These are phyloP conservation scores for Escarpia spicata DNA, from an alignment of 2,888 invertebrate species.

Conservation along the genomic window DNA sequence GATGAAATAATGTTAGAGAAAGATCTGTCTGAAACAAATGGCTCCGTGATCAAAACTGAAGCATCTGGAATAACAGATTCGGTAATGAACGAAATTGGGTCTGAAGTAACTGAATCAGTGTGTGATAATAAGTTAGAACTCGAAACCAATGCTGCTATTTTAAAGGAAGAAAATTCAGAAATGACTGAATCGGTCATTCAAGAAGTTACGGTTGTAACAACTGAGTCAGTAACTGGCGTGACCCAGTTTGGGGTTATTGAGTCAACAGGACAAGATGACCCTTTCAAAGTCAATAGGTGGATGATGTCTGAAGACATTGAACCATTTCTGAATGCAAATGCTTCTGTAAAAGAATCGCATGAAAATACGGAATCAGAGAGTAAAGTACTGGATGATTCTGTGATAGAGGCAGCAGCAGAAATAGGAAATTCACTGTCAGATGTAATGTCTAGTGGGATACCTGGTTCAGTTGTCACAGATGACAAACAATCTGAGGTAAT, in stretches of 20 bases:
- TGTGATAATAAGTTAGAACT: background rate
- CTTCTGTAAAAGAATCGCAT: background rate
- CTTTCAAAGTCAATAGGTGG: background rate
- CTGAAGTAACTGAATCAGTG: background rate
- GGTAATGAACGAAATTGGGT: background rate
- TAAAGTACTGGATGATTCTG: background rate
- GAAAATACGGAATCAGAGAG: background rate
- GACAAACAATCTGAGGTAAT: too few relatives aligned
- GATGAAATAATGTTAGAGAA: background rate
- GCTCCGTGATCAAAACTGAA: background rate
- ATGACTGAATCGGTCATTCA: background rate
- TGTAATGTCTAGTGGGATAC: background rate
- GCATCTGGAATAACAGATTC: background rate
- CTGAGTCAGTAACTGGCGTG: background rate
- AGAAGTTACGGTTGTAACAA: background rate
- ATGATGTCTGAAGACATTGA: conserved; percentile 11
- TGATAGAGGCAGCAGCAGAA: background rate
- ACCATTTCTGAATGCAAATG: background rate
- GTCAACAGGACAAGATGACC: background rate
- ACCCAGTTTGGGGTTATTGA: background rate
- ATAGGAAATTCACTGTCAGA: background rate
- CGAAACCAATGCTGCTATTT: background rate
- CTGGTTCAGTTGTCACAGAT: background rate
- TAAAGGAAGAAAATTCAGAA: background rate
- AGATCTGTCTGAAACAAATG: background rate